Conservation (phyloP, 2,797 vertebrate species). For the Staurois parvus region DNA sequence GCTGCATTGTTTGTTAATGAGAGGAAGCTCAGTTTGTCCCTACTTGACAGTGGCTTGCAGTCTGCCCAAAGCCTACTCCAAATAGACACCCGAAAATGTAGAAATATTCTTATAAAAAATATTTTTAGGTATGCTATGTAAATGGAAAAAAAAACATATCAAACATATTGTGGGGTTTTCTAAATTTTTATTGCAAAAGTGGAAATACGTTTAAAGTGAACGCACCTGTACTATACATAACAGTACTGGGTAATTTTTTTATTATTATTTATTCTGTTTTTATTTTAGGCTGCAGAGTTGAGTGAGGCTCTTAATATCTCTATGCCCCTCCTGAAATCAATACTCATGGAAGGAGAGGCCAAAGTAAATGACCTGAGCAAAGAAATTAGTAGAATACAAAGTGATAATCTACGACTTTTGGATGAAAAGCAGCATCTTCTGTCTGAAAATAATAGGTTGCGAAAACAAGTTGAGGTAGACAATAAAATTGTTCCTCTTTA, state of each 20-base stretch:
- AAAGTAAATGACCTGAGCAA: constrained; percentile 51
- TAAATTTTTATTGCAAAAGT: too few relatives aligned
- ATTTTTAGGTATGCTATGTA: too few relatives aligned
- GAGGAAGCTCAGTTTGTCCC: too few relatives aligned
- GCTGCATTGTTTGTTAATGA: too few relatives aligned
- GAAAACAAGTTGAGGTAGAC: constrained; percentile 37
- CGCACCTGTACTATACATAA: constrained; percentile 1
- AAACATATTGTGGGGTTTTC: too few relatives aligned
- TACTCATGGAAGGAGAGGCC: constrained; percentile 21
- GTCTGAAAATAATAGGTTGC: not conserved
- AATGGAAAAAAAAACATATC: too few relatives aligned
- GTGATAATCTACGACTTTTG: constrained; percentile 41
- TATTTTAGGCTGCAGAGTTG: constrained; percentile 36
- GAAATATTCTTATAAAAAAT: too few relatives aligned
- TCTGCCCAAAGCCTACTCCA: too few relatives aligned
- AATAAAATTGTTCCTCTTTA: not conserved
- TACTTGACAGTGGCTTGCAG: too few relatives aligned
- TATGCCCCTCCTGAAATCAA: constrained; percentile 2
- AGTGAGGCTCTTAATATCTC: not conserved
- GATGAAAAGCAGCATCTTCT: constrained; percentile 8
- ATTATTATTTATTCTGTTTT: not conserved
- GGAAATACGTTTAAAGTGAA: not conserved
- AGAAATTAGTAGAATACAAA: constrained; percentile 43
- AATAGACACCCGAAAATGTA: too few relatives aligned
- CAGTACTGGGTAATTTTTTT: constrained; percentile 3